phyloP scores from a whole-genome alignment of 2,113 vertebrate genomes.

The Psettodes erumei region DNA sequence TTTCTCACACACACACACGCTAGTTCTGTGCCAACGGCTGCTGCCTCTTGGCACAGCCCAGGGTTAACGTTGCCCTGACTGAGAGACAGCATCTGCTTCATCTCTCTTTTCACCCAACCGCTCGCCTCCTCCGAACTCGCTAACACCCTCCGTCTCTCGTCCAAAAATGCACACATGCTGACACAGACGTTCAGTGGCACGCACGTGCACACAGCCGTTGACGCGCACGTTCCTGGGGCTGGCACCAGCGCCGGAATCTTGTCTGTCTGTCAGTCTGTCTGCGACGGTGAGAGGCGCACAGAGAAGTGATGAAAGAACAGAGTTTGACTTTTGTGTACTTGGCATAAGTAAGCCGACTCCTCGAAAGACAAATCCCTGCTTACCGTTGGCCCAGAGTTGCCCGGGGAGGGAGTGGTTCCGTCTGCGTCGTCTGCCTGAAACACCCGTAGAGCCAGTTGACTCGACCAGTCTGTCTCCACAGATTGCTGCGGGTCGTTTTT shows the following conservation, averaged over 20 bases:
- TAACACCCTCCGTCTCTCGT: slow-evolving; percentile 25
- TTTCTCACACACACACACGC: slow-evolving; percentile 22
- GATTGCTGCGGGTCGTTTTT: slow-evolving; percentile 30
- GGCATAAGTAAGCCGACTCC: slow-evolving; percentile 52
- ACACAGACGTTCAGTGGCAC: slow-evolving; percentile 33
- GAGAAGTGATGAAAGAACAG: slow-evolving; percentile 58
- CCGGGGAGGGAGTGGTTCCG: slow-evolving; percentile 1
- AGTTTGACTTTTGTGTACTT: slow-evolving; percentile 66
- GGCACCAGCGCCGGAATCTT: slow-evolving; percentile 62
- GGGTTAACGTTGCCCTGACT: slow-evolving; percentile 29
- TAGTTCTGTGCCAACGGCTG: slow-evolving; percentile 41
- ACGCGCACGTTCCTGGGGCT: slow-evolving; percentile 17
- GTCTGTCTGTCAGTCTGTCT: slow-evolving; percentile 56
- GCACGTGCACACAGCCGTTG: not conserved
- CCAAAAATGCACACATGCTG: slow-evolving; percentile 36
- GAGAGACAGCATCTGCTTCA: slow-evolving; percentile 66
- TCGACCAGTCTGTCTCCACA: slow-evolving; percentile 15
- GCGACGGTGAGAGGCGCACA: slow-evolving; percentile 28
- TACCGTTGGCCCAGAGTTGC: slow-evolving; percentile 46
- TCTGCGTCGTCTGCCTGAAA: slow-evolving; percentile 34
- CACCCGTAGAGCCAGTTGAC: slow-evolving; percentile 25
- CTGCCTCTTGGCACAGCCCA: slow-evolving; percentile 43
- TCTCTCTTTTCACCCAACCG: slow-evolving; percentile 57
- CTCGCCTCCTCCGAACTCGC: slow-evolving; percentile 24
- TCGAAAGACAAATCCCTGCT: slow-evolving; percentile 65